Base-by-base conservation (phyloP, 2,797 vertebrate genomes). In the Pangasius larnaudii region DNA sequence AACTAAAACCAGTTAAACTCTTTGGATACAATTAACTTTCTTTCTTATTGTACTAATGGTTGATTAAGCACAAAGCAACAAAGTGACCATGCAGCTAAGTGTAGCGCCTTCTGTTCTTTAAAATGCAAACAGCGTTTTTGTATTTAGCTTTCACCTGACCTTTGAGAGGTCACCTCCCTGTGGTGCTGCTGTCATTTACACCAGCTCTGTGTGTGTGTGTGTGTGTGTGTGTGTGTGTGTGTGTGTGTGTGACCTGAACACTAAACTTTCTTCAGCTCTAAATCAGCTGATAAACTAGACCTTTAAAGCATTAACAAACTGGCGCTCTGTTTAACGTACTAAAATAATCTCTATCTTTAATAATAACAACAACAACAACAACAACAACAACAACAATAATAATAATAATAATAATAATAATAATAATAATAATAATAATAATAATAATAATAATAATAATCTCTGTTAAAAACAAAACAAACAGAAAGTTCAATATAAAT, bases 181-280 rank as follows among this genome's bases (percentile, higher is more conserved):
- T 30, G 49, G 77, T 80, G 82, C 81, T 74, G 59, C 36, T 71
- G 79, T 61, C 79, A 81, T 81, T 81, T 81, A 81, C 36, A 61
- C 24, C 24, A 42, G 19, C 36, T 30, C 5, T 56, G 51, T 24
- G 77, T 24, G 42, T 75, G 72, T 49, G 39, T 71, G 69, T 71
- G 67, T 42, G 42, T 39, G 39, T 39, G 39, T 42, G 42, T 67
- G 71, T 24, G 42, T 75, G 72, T 56, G 51, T 24, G 77, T 24
- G 42, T 75, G 72, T 75, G 65, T 72, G 24, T 75, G 72, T 49
- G 72, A 75, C 18, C 77, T 63, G 79, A 61, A 61, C 58, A 82
- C 58, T 63, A 78, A 78, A 78, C n/a, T 16, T 79, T 33, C 49
- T 53, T 51, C 77, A 36, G 30, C 24, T 36, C 51, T 19, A 78